These are phyloP conservation scores for Diplazon laetatorius DNA, from an alignment of 2,888 invertebrate species.

Conservation along the genomic window DNA sequence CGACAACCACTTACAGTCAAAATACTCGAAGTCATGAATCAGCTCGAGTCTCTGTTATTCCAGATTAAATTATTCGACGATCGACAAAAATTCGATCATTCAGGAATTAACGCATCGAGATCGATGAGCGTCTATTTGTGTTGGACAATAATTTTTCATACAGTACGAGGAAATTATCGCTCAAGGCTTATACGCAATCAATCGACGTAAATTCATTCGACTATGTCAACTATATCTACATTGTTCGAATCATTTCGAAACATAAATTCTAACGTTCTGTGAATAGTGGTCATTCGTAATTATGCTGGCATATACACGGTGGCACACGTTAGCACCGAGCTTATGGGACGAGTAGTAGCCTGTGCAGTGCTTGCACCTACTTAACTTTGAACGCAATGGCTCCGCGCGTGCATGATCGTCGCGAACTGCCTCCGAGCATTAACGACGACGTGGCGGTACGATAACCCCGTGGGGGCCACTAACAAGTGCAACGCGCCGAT, in stretches of 20 bases:
- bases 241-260: slow-evolving; percentile 27
- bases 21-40: slow-evolving; percentile 11
- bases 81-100: no score
- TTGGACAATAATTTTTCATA: slow-evolving; percentile 46
- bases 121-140: slow-evolving; percentile 45
- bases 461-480: slow-evolving; percentile 69
- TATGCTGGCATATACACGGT: slow-evolving; percentile 46
- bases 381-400: slow-evolving; percentile 57
- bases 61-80: slow-evolving; percentile 1
- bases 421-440: slow-evolving; percentile 57
- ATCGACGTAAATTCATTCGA: slow-evolving; percentile 39
- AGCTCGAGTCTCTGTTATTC: no score
- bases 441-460: slow-evolving; percentile 64
- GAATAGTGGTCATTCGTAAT: slow-evolving; percentile 58
- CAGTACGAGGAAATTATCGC: slow-evolving; percentile 26
- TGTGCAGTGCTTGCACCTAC: slow-evolving; percentile 37
- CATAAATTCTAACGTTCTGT: slow-evolving; percentile 36
- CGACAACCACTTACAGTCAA: slow-evolving; percentile 38
- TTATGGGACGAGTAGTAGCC: slow-evolving; percentile 70
- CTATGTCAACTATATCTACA: slow-evolving; percentile 17
- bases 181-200: slow-evolving; percentile 40
- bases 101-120: no score
- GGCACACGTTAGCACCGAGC: slow-evolving; percentile 60
- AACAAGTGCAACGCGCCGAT: slow-evolving; percentile 77
- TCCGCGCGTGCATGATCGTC: slow-evolving; percentile 51